A percentile compares a stretch with the other conserved stretches of the same genome.
These are phyloP conservation scores for Oreochromis niloticus DNA, from an alignment of 2,113 vertebrate species.

Conservation along the genomic window DNA sequence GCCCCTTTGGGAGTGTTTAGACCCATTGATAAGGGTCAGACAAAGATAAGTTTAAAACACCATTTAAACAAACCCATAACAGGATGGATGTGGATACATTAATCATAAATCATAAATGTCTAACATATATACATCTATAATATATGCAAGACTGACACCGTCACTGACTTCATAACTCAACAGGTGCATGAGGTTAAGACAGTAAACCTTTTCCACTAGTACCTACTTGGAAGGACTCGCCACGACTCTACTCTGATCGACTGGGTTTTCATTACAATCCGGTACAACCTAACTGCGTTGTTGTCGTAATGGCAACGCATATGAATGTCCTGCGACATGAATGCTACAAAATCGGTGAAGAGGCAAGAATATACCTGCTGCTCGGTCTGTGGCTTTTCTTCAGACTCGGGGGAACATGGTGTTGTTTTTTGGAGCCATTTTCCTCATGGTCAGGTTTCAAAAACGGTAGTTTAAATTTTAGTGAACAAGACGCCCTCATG, in stretches of 20 bases:
- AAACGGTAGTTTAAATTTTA: neutral
- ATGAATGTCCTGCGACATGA: neutral
- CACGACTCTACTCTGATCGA: neutral
- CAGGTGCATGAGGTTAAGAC: neutral
- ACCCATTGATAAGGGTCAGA: neutral
- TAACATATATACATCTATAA: neutral
- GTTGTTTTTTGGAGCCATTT: neutral
- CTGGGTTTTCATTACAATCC: neutral
- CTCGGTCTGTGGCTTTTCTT: neutral
- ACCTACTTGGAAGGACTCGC: neutral
- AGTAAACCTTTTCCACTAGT: neutral
- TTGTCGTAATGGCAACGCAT: fast-evolving
- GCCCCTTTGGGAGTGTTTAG: neutral
- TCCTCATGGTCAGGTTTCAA: neutral
- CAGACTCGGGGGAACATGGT: neutral
- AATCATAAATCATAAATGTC: neutral
- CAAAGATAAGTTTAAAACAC: fast-evolving
- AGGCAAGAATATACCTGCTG: neutral
- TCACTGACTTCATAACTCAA: neutral
- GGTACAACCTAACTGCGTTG: neutral
- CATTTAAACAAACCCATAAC: neutral
- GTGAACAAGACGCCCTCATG: neutral
- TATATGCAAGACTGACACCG: neutral
- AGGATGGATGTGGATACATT: neutral
- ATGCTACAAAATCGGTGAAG: neutral